Evolutionary conservation across 2,888 invertebrate species (phyloP), one percentile per base, ranked within the genome.

Genomic region (Graphium colonna): DNA sequence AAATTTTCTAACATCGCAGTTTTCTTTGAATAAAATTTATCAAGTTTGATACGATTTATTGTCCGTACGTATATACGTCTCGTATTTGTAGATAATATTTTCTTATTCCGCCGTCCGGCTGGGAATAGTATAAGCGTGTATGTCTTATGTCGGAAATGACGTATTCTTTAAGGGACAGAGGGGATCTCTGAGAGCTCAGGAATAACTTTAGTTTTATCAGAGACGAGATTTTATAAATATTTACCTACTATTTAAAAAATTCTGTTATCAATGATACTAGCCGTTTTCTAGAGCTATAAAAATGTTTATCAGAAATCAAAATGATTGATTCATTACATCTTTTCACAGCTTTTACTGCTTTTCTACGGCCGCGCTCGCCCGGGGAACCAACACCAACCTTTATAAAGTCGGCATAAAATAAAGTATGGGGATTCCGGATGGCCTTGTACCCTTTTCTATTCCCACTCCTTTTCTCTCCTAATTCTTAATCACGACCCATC

Each of bases 91-190:
- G 26, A 40, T 39, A 51, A 39, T 16, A 39, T 18, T 36, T 36
- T 15, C 28, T 16, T 28, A 15, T 43, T 38, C 7, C 18, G 33
- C 17, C n/a, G 33, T 52, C 46, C 21, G 15, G 21, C 41, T 31
- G 21, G 15, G 46, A 33, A 52, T 12, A 41, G 8, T 26, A 21
- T 10, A 33, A 41, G 41, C 18, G 41, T 21, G 40, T 21, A 33
- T 12, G 9, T 41, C 15, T 36, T 36, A 41, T 28, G 42, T 42
- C 36, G 38, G 26, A 52, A 42, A 42, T 28, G 47, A 47, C 36
- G 33, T 46, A 41, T 40, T 15, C 16, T 36, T 16, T 46, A 3
- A 18, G 41, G 46, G 18, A 40, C 21, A 18, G 1, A 7, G 12
- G 40, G 39, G 39, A 45, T 33, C 21, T 46, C 15, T 36, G 13